Conservation (phyloP, 2,888 invertebrate genomes). For the Acronicta alni region DNA sequence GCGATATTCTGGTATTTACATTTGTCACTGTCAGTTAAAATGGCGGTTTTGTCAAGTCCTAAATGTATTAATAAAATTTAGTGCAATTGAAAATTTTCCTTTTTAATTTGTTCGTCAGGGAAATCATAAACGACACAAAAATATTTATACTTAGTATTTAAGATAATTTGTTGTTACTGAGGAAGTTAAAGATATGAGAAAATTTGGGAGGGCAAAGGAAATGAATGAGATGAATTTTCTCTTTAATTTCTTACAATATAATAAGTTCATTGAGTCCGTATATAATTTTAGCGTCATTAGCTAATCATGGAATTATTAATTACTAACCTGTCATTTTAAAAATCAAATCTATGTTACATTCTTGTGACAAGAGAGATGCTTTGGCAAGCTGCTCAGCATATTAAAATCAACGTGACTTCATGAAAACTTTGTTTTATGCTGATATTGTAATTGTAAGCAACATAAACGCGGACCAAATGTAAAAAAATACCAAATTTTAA, state of each 20-base stretch:
- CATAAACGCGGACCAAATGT: slow-evolving; percentile 15
- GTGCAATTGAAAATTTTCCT: no score
- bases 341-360: not conserved
- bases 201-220: no score
- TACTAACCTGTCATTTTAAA: not conserved
- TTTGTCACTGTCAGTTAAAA: slow-evolving; percentile 1
- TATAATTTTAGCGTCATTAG: not conserved
- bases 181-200: no score
- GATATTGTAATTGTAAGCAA: slow-evolving; percentile 20
- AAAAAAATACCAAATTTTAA: slow-evolving; percentile 26
- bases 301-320: not conserved
- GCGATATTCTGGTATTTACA: not conserved
- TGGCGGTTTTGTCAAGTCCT: not conserved
- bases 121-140: no score
- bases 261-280: no score
- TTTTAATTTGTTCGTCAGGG: no score
- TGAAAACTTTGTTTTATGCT: slow-evolving; percentile 31
- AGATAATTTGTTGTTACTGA: no score
- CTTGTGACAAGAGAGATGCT: slow-evolving; percentile 7
- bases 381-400: not conserved
- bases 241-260: no score
- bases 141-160: no score
- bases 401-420: slow-evolving; percentile 18
- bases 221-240: no score
- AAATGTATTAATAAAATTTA: no score